A percentile compares a stretch with the other conserved stretches of the same genome.
Evolutionary conservation across 2,113 vertebrate species (phyloP).

Genomic region (Ginglymostoma cirratum): DNA sequence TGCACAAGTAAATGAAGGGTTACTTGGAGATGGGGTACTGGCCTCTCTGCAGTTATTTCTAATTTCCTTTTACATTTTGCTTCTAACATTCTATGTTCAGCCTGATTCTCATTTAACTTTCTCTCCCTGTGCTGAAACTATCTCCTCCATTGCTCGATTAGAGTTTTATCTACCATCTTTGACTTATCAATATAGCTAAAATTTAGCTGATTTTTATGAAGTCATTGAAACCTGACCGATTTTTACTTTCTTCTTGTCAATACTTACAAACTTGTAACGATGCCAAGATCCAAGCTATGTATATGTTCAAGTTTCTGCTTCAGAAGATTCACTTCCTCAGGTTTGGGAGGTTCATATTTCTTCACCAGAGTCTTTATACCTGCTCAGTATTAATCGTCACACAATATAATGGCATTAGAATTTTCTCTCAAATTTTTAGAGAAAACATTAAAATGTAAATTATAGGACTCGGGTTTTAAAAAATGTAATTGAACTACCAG

Average conservation of each 20-base stretch:
- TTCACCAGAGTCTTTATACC: slow-evolving; percentile 81
- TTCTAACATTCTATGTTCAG: no score
- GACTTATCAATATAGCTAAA: background rate
- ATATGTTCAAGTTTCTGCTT: slow-evolving; percentile 86
- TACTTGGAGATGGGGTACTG: no score
- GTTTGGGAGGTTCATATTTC: slow-evolving; percentile 74
- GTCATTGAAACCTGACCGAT: background rate
- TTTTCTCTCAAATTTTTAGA: background rate
- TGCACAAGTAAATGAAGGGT: no score
- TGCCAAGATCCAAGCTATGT: slow-evolving; percentile 67
- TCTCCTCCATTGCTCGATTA: no score
- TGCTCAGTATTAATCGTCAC: slow-evolving; percentile 42
- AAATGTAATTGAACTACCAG: background rate
- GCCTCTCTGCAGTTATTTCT: no score
- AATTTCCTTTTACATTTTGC: no score
- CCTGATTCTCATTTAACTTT: no score
- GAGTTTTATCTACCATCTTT: background rate
- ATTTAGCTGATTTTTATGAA: background rate
- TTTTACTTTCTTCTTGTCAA: background rate
- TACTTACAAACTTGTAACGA: slow-evolving; percentile 67
- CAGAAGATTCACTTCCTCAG: slow-evolving; percentile 67
- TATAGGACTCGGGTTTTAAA: background rate
- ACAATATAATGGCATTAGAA: background rate
- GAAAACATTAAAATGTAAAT: background rate
- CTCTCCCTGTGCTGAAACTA: no score